phyloP scores from a whole-genome alignment of 2,797 vertebrate species.

The Smutsia gigantea region DNA sequence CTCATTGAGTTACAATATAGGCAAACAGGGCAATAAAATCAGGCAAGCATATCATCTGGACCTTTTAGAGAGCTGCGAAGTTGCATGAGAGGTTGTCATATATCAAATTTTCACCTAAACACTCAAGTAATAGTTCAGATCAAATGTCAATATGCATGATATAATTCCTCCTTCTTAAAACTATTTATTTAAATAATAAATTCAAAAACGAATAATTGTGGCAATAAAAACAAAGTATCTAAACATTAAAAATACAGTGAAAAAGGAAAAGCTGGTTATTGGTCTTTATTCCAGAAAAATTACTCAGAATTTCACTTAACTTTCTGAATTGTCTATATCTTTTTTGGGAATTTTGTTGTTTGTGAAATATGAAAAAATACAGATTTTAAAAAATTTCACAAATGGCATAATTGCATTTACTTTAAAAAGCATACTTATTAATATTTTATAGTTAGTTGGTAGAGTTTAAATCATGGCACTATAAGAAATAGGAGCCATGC shows the following conservation, averaged over 20 bases:
- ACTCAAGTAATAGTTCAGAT: background rate
- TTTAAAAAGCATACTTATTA: background rate
- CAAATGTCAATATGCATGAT: background rate
- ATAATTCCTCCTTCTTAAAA: background rate
- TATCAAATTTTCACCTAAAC: background rate
- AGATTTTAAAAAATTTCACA: background rate
- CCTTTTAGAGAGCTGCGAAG: background rate
- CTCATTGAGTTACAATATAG: background rate
- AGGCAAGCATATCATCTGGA: background rate
- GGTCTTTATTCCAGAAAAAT: background rate
- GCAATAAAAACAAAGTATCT: background rate
- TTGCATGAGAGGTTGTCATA: background rate
- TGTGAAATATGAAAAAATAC: background rate
- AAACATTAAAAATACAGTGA: background rate
- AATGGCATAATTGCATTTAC: background rate
- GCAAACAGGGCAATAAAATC: constrained; percentile 9
- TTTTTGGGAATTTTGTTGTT: background rate
- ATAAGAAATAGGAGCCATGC: background rate
- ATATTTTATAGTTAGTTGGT: background rate
- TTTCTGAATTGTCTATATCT: background rate
- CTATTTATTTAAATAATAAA: background rate
- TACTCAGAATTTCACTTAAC: background rate
- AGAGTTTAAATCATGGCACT: background rate
- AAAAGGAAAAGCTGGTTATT: background rate
- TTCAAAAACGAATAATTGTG: background rate